phyloP scores from a whole-genome alignment of 2,888 invertebrate genomes.

The Drosophila histrio region DNA sequence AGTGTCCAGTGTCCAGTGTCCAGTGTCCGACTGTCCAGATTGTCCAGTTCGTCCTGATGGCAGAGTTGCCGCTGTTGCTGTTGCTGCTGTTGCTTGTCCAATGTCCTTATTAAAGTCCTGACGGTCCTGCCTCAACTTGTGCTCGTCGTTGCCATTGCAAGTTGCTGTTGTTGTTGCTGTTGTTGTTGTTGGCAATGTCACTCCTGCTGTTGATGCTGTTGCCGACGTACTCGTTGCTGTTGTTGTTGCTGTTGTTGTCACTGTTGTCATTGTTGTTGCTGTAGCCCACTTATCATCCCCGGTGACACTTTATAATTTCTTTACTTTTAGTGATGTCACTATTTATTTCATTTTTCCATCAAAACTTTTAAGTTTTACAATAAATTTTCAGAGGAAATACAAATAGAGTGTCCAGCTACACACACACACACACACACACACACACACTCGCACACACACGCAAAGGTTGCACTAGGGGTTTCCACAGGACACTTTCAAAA shows the following conservation, averaged over 20 bases:
- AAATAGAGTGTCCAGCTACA: slow-evolving; percentile 78
- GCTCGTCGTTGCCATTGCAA: slow-evolving; percentile 40
- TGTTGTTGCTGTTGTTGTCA: slow-evolving; percentile 47
- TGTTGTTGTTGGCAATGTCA: slow-evolving; percentile 70
- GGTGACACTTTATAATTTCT: slow-evolving; percentile 84
- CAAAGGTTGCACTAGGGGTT: slow-evolving; percentile 44
- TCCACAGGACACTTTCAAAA: slow-evolving; percentile 45
- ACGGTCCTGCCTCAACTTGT: slow-evolving; percentile 75
- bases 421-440: slow-evolving; percentile 32
- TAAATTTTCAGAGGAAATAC: slow-evolving; percentile 80
- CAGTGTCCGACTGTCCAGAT: slow-evolving; percentile 29
- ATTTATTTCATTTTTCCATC: slow-evolving; percentile 83
- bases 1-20: slow-evolving; percentile 38
- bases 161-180: slow-evolving; percentile 22
- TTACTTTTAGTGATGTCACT: slow-evolving; percentile 84
- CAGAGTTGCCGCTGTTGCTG: slow-evolving; percentile 32
- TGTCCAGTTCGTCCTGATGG: slow-evolving; percentile 38
- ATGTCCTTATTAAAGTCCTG: slow-evolving; percentile 78
- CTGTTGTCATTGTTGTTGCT: slow-evolving; percentile 58
- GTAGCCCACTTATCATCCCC: slow-evolving; percentile 84
- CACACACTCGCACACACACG: slow-evolving; percentile 26
- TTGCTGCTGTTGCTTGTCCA: slow-evolving; percentile 61
- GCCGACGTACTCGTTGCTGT: slow-evolving; percentile 52
- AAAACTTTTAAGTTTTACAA: slow-evolving; percentile 83
- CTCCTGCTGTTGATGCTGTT: slow-evolving; percentile 68